Conservation (phyloP, 2,113 vertebrate genomes). For the Corvus moneduloides region DNA sequence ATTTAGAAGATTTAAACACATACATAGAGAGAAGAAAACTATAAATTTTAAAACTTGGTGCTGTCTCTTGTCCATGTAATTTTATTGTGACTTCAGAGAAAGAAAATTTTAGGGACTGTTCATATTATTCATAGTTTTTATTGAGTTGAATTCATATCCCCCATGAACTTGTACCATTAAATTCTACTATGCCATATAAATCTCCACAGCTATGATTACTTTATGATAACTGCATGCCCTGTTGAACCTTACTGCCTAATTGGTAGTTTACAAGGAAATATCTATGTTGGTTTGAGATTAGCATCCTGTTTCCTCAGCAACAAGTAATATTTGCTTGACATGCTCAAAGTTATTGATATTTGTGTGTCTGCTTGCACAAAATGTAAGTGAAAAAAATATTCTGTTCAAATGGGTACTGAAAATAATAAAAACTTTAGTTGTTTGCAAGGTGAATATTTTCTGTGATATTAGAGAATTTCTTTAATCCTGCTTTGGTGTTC, state of each 20-base stretch:
- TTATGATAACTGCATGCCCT: neutral
- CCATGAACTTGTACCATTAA: neutral
- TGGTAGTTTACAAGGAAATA: slow-evolving; percentile 32
- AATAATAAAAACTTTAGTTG: neutral
- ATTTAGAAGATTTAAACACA: neutral
- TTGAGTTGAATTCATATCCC: slow-evolving; percentile 5
- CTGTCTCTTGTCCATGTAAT: neutral
- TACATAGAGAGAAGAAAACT: neutral
- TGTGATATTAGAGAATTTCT: neutral
- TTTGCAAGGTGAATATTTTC: neutral
- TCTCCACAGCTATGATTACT: neutral
- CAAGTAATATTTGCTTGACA: neutral
- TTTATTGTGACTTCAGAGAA: neutral
- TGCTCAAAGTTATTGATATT: neutral
- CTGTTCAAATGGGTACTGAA: neutral
- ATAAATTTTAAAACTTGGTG: neutral
- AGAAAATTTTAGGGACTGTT: neutral
- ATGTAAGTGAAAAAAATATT: neutral
- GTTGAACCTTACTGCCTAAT: slow-evolving; percentile 26
- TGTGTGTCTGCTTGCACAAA: neutral
- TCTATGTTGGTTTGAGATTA: neutral
- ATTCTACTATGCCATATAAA: slow-evolving; percentile 2
- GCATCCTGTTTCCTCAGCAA: neutral
- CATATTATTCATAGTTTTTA: neutral
- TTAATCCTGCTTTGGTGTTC: neutral